These are phyloP conservation scores for Apis laboriosa DNA, from an alignment of 1,140 invertebrate species.

Conservation along the genomic window DNA sequence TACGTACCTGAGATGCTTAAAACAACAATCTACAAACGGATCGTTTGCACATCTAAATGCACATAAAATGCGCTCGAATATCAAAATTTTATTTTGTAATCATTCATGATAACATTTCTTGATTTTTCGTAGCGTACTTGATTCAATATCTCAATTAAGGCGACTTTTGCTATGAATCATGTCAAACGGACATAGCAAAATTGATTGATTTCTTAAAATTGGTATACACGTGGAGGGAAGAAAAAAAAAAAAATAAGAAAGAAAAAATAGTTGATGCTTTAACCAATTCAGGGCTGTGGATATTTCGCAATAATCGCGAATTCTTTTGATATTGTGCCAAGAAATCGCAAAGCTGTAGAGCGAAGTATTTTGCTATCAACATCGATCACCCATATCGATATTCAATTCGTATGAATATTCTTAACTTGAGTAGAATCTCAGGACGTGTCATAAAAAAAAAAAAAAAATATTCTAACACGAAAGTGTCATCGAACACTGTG, in stretches of 20 bases:
- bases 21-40: conserved; percentile 45
- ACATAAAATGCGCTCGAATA: conserved; percentile 30
- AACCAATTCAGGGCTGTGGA: conserved; percentile 59
- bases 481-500: conserved; percentile 48
- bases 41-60: conserved; percentile 48
- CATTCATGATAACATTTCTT: not conserved
- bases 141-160: conserved; percentile 12
- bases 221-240: not conserved
- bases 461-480: conserved; percentile 22
- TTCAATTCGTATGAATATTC: not conserved
- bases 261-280: conserved; percentile 11
- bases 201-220: conserved; percentile 5
- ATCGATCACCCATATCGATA: not conserved
- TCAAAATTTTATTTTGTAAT: conserved; percentile 7
- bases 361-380: conserved; percentile 55
- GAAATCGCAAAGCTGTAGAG: conserved; percentile 45
- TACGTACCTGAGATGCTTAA: conserved; percentile 63
- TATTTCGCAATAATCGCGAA: conserved; percentile 56
- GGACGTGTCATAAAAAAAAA: conserved; percentile 6
- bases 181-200: not conserved
- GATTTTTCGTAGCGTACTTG: not conserved
- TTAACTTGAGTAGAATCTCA: conserved; percentile 24
- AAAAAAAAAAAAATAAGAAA: not conserved
- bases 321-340: conserved; percentile 63
- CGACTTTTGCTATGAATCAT: not conserved